A percentile compares a stretch with the other conserved stretches of the same genome.
These are phyloP conservation scores for Solenopsis invicta DNA, from an alignment of 1,140 invertebrate species.

Conservation along the genomic window DNA sequence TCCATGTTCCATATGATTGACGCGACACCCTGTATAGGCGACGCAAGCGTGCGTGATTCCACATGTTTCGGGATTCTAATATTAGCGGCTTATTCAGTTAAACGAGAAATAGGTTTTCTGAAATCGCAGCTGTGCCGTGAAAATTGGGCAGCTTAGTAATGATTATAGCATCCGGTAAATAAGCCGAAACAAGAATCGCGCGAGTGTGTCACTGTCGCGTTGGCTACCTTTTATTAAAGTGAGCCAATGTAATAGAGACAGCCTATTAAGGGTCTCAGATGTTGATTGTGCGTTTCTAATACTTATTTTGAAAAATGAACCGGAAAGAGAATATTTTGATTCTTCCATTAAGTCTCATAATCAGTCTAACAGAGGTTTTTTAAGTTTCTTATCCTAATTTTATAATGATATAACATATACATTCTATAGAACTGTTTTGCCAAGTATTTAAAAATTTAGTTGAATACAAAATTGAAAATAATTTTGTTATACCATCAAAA, in stretches of 20 bases:
- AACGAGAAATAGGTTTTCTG: conserved; percentile 66
- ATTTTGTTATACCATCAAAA: too few species aligned
- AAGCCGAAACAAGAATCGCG: conserved; percentile 30
- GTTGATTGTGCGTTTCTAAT: background rate
- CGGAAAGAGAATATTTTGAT: background rate
- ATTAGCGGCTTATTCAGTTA: conserved; percentile 82
- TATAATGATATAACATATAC: background rate
- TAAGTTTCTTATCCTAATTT: background rate
- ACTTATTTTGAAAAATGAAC: background rate
- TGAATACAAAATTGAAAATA: too few species aligned
- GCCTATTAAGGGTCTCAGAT: background rate
- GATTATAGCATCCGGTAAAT: conserved; percentile 41
- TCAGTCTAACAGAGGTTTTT: too few species aligned
- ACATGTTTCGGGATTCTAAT: conserved; percentile 83
- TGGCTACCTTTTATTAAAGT: conserved; percentile 23
- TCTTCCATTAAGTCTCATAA: background rate
- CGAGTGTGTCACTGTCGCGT: background rate
- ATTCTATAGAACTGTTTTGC: too few species aligned
- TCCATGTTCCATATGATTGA: background rate
- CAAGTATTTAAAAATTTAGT: too few species aligned
- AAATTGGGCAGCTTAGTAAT: conserved; percentile 58
- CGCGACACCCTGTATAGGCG: conserved; percentile 34
- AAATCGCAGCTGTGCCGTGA: conserved; percentile 54
- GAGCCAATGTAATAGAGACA: background rate
- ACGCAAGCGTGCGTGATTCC: conserved; percentile 74